Evolutionary conservation across 2,888 invertebrate species (phyloP).

Genomic region (Scelioninae gen. 2): DNA sequence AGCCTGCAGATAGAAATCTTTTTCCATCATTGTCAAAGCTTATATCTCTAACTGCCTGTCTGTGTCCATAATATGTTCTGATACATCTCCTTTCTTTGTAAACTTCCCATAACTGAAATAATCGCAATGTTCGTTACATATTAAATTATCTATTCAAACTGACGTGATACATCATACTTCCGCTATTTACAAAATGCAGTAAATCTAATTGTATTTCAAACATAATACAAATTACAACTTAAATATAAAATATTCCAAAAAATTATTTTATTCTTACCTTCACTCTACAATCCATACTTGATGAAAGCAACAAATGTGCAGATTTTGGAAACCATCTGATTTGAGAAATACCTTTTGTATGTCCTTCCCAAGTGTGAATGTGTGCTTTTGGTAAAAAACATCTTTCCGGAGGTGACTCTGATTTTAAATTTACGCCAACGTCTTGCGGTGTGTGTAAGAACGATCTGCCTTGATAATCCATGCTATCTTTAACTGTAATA

Average conservation of each 20-base stretch:
- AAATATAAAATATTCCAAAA: background rate
- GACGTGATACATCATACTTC: too few relatives aligned
- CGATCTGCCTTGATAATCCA: constrained; percentile 97
- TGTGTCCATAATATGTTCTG: constrained; percentile 96
- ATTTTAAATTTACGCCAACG: constrained; percentile 91
- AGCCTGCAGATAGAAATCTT: constrained; percentile 96
- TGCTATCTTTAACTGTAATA: constrained; percentile 90
- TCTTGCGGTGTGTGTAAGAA: constrained; percentile 95
- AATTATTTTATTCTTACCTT: too few relatives aligned
- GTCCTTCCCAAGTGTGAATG: constrained; percentile 97
- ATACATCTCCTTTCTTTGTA: constrained; percentile 95
- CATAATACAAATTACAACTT: background rate
- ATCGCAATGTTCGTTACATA: too few relatives aligned
- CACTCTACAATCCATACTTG: constrained; percentile 97
- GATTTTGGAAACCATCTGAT: constrained; percentile 96
- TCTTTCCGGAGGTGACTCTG: constrained; percentile 92
- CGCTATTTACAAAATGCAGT: too few relatives aligned
- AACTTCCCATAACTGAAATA: constrained; percentile 93
- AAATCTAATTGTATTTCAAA: background rate
- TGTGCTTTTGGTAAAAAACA: constrained; percentile 97
- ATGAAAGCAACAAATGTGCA: constrained; percentile 95
- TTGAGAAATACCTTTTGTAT: constrained; percentile 96
- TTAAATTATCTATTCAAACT: too few relatives aligned
- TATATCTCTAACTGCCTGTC: constrained; percentile 96
- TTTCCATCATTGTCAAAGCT: constrained; percentile 96